Conservation (phyloP, 2,797 vertebrate genomes). For the Carcharodon carcharias region DNA sequence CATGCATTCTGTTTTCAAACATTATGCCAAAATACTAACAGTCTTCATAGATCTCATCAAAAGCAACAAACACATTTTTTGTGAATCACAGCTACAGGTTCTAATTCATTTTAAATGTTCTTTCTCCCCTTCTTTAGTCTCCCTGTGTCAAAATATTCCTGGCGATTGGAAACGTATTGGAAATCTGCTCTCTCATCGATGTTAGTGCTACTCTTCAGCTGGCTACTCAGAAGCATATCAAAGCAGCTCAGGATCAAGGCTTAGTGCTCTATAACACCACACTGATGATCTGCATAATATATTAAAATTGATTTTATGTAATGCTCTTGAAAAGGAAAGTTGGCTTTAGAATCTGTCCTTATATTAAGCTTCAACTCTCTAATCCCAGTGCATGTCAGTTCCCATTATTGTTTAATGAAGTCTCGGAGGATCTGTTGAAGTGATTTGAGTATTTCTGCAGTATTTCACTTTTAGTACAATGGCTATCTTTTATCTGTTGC, state of each 20-base stretch:
- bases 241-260: background rate
- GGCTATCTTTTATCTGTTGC: background rate
- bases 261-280: background rate
- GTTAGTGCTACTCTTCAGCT: background rate
- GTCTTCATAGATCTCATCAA: background rate
- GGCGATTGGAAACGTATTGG: background rate
- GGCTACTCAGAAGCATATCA: background rate
- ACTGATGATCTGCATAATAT: background rate
- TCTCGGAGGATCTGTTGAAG: background rate
- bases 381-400: background rate
- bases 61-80: background rate
- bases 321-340: background rate
- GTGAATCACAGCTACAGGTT: background rate
- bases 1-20: background rate
- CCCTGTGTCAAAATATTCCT: background rate
- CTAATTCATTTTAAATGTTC: background rate
- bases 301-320: background rate
- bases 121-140: background rate
- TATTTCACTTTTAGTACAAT: constrained; percentile 23
- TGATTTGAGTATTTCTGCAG: background rate
- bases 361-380: background rate
- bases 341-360: background rate
- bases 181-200: background rate
- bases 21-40: background rate
- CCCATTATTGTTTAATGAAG: constrained; percentile 7